Conservation (phyloP, 2,113 vertebrate species). For the Falco punctatus region DNA sequence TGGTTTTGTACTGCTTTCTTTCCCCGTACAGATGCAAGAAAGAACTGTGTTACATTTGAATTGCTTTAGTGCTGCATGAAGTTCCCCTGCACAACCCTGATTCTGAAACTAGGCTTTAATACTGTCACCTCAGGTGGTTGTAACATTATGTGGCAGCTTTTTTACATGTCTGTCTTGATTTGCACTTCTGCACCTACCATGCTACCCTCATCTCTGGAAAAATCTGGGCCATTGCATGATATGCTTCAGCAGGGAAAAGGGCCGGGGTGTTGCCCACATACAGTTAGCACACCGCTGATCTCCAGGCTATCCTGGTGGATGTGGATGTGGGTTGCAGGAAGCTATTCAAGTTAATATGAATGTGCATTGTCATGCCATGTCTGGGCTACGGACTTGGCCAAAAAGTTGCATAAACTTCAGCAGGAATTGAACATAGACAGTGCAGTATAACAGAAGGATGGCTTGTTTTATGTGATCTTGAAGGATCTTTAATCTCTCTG, state of each 20-base stretch:
- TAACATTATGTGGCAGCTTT: not conserved
- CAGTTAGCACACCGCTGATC: fast-evolving
- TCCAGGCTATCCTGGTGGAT: not conserved
- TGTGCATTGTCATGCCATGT: not conserved
- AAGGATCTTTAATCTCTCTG: not conserved
- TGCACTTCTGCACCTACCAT: not conserved
- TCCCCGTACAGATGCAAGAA: not conserved
- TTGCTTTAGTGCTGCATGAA: not conserved
- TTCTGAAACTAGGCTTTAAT: not conserved
- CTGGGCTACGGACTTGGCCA: not conserved
- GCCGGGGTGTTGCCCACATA: not conserved
- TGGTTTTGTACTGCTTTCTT: not conserved
- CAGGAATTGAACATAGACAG: not conserved
- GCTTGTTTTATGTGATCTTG: not conserved
- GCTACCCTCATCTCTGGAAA: not conserved
- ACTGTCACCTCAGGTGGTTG: not conserved
- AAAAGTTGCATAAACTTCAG: not conserved
- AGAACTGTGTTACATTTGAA: not conserved
- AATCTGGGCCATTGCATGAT: not conserved
- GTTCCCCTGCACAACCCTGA: not conserved
- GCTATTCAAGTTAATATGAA: not conserved
- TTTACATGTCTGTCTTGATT: not conserved
- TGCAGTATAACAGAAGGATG: not conserved
- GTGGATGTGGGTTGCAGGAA: not conserved
- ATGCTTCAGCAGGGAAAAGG: not conserved